Evolutionary conservation across 2,797 vertebrate genomes (phyloP), one percentile per base, ranked within the genome.

Genomic region (Lepilemur ruficaudatus): DNA sequence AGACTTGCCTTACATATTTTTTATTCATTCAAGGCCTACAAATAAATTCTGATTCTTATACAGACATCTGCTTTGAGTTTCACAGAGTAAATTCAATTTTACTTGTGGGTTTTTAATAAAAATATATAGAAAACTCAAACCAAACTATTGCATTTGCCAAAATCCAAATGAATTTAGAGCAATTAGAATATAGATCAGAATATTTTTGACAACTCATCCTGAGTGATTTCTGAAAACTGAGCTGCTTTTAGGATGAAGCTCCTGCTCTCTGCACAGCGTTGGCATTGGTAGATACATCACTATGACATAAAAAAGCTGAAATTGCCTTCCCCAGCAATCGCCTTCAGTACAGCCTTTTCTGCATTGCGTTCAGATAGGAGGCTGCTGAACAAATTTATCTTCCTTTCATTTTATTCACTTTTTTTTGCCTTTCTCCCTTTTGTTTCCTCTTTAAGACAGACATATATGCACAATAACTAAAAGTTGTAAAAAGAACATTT

Each of bases 181-280:
- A 97, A 96, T 98, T 98, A 98, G 96, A 96, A 93, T 88, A 70
- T 72, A 94, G 57, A 96, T 98, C 52, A 25, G 43, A 97, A 90
- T 96, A 90, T 91, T 98, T 98, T 95, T 97, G 97, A 98, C 89
- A 98, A 88, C 82, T 92, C 97, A 72, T 97, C 97, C 87, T 96
- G 61, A 95, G 96, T 97, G 96, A 87, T 97, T 98, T 97, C 91
- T 96, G 94, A 98, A 98, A 98, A 98, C 0, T 80, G 90, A 98
- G 98, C 98, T 94, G 93, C 96, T 98, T 98, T 98, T 94, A 97
- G 89, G 95, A 93, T 95, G 92, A 98, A 65, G 63, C 87, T 96
- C 84, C 90, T 96, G 38, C 96, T 98, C 97, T 96, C 91, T 95
- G 81, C 69, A 91, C 93, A 89, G 48, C 35, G 41, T 90, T 97